Conservation (phyloP, 1,140 invertebrate species). For the Monochamus saltuarius region DNA sequence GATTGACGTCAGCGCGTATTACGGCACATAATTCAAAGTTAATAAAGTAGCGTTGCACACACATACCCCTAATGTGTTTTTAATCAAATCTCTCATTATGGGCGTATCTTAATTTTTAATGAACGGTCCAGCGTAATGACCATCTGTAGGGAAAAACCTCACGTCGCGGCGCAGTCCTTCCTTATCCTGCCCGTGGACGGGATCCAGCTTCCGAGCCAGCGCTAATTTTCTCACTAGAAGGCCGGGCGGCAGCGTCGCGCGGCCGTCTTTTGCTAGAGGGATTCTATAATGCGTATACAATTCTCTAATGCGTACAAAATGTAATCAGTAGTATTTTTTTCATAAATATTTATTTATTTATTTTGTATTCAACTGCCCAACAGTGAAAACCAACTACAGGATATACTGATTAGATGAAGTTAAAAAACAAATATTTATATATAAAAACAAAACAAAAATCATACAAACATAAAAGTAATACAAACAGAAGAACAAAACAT, state of each 20-base stretch:
- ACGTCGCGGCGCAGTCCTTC: not conserved
- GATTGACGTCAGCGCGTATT: not conserved
- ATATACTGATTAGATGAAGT: too few species aligned
- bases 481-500: too few species aligned
- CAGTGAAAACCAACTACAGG: too few species aligned
- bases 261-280: too few species aligned
- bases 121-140: constrained; percentile 38
- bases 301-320: too few species aligned
- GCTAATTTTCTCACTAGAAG: constrained; percentile 46
- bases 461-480: too few species aligned
- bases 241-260: not conserved
- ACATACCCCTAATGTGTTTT: constrained; percentile 48
- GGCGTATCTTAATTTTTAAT: constrained; percentile 50
- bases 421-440: too few species aligned
- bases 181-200: not conserved
- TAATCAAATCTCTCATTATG: constrained; percentile 51
- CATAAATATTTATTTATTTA: too few species aligned
- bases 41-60: constrained; percentile 32
- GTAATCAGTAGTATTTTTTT: too few species aligned
- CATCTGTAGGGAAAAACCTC: constrained; percentile 12
- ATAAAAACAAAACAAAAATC: too few species aligned
- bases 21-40: constrained; percentile 26
- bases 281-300: too few species aligned
- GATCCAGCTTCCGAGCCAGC: constrained; percentile 20
- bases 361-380: too few species aligned